Conservation (phyloP, 30 jellyfish, hydroid and myxozoan genomes). For the Chrysaora quinquecirrha region DNA sequence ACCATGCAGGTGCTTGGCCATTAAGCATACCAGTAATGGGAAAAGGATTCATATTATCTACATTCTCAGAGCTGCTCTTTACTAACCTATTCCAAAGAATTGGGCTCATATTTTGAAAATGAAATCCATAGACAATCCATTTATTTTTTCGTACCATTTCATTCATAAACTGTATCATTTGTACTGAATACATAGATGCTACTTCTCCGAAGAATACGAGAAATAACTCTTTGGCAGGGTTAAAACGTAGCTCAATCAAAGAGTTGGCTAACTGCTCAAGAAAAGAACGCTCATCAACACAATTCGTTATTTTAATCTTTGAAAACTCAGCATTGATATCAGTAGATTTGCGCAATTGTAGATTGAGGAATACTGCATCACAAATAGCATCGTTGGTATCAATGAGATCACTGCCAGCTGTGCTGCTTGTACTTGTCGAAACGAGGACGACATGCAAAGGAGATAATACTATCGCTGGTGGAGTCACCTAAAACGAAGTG, state of each 20-base stretch:
- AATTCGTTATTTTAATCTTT: not conserved
- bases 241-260: not conserved
- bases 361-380: not conserved
- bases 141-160: not conserved
- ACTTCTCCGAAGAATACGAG: conserved; percentile 37
- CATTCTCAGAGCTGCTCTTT: not conserved
- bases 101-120: conserved; percentile 36
- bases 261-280: not conserved
- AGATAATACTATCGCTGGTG: not conserved
- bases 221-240: conserved; percentile 38
- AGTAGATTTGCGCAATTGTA: conserved; percentile 32
- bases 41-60: conserved; percentile 7
- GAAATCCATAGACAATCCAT: conserved; percentile 51
- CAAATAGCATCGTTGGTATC: not conserved
- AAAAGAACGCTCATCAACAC: not conserved
- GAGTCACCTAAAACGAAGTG: conserved; percentile 17
- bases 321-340: conserved; percentile 61
- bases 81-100: conserved; percentile 41
- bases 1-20: conserved; percentile 20
- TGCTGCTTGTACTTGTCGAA: not conserved
- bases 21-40: conserved; percentile 60
- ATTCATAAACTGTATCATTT: not conserved
- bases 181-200: not conserved
- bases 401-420: not conserved
- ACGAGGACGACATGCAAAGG: not conserved